Percentiles rank a stretch among this genome's conserved stretches.
phyloP scores from a whole-genome alignment of 2,888 invertebrate species.

The Acleris literana region DNA sequence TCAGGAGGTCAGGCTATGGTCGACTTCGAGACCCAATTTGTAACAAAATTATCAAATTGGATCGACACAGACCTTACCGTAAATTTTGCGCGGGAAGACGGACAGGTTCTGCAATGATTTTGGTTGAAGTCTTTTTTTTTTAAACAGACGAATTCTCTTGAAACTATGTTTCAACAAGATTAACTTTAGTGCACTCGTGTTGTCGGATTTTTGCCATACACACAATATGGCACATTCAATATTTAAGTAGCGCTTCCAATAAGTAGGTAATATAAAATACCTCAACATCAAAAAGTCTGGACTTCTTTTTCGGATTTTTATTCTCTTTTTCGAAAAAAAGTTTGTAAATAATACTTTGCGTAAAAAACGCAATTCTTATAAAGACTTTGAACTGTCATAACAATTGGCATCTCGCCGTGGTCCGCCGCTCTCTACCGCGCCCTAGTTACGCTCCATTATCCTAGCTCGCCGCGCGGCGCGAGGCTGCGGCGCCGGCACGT shows the following conservation, averaged over 20 bases:
- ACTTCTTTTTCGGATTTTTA: constrained; percentile 30
- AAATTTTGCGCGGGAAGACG: constrained; percentile 25
- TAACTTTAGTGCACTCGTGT: constrained; percentile 20
- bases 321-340: constrained; percentile 31
- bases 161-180: constrained; percentile 21
- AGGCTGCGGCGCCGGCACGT: constrained; percentile 51
- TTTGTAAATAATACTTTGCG: constrained; percentile 37
- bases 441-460: constrained; percentile 25
- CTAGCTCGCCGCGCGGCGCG: constrained; percentile 5
- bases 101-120: constrained; percentile 34
- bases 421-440: constrained; percentile 24
- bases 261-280: constrained; percentile 33
- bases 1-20: no score
- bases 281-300: constrained; percentile 33
- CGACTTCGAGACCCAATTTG: no score
- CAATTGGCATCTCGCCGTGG: constrained; percentile 24
- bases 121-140: constrained; percentile 33
- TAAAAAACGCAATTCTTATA: constrained; percentile 33
- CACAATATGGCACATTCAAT: constrained; percentile 34
- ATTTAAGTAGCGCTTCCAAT: constrained; percentile 27
- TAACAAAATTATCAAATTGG: no score
- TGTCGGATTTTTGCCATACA: constrained; percentile 33
- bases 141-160: constrained; percentile 23
- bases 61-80: neutral
- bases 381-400: constrained; percentile 16